Evolutionary conservation across 2,888 invertebrate genomes (phyloP), one percentile per base, ranked within the genome.

Genomic region (Platycheirus rosarum): DNA sequence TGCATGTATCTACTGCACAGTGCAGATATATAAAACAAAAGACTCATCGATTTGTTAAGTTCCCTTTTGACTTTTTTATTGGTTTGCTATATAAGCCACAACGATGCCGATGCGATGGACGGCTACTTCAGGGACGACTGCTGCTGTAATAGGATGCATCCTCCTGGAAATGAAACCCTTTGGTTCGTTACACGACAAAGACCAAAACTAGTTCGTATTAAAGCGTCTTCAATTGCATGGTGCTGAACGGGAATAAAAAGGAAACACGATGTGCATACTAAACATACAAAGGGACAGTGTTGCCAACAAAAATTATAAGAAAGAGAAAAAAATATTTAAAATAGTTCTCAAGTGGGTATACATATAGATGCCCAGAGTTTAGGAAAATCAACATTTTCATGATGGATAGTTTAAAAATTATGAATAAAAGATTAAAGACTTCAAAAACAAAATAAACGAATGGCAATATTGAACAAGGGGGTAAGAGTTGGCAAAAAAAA

Each of bases 11-110:
- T 8, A 32, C 8, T 8, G n/a, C 2, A 0, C 18, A 44, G 2
- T 18, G n/a, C 20, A 55, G 40, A 37, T 6, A 37, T 6, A 13
- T 57, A 40, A 82, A 76, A 82, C 80, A 82, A 82, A 82, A 82
- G 76, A 82, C 62, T 82, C 77, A 77, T 82, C 76, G 80, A 76
- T 82, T 82, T 82, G 80, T 77, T 66, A 70, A 71, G 79, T 80
- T 62, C 70, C 44, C 65, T 80, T 44, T 63, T 49, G 40, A 65
- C 63, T 69, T 57, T 71, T 55, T 11, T 37, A 1, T 13, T 37
- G 40, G 11, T 23, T 57, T 40, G 18, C 14, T 57, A 37, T 55
- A n/a, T n/a, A n/a, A n/a, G 40, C 13, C 40, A 23, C 37, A 35
- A 55, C 40, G 14, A 18, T 23, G 40, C 23, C 57, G 26, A 55